Conservation (phyloP, 2,888 invertebrate species). For the Disparrhopalites patrizii region DNA sequence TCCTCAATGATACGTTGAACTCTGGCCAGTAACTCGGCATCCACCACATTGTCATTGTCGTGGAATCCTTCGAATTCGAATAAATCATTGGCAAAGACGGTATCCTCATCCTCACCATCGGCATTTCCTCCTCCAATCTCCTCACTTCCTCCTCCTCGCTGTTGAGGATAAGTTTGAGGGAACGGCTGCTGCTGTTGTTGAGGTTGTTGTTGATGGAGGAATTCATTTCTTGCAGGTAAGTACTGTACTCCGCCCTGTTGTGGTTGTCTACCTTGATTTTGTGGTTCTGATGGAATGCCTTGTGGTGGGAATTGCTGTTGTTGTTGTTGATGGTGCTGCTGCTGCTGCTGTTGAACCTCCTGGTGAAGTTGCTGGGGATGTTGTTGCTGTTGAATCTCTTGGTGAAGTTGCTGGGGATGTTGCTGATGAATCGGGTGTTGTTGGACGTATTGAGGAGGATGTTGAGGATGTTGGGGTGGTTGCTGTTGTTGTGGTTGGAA, state of each 20-base stretch:
- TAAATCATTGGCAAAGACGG: conserved; percentile 2
- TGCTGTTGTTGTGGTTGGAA: conserved; percentile 2
- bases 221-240: conserved; percentile 13
- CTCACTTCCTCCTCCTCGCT: background rate
- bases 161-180: conserved; percentile 4
- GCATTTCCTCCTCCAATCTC: background rate
- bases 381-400: background rate
- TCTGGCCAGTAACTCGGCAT: conserved; percentile 41
- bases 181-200: conserved; percentile 12
- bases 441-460: background rate
- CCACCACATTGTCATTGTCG: conserved; percentile 44
- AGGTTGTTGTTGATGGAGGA: conserved; percentile 10
- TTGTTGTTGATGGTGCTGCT: conserved; percentile 11
- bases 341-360: conserved; percentile 5
- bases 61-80: conserved; percentile 41
- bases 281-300: conserved; percentile 2
- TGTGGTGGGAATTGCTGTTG: background rate
- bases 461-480: conserved; percentile 3
- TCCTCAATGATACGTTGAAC: conserved; percentile 48
- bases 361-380: background rate
- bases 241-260: conserved; percentile 8
- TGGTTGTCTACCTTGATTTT: background rate
- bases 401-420: background rate
- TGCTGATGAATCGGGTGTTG: background rate
- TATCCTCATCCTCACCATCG: background rate